Evolutionary conservation across 2,888 invertebrate species (phyloP).

Genomic region (Idaea straminata): DNA sequence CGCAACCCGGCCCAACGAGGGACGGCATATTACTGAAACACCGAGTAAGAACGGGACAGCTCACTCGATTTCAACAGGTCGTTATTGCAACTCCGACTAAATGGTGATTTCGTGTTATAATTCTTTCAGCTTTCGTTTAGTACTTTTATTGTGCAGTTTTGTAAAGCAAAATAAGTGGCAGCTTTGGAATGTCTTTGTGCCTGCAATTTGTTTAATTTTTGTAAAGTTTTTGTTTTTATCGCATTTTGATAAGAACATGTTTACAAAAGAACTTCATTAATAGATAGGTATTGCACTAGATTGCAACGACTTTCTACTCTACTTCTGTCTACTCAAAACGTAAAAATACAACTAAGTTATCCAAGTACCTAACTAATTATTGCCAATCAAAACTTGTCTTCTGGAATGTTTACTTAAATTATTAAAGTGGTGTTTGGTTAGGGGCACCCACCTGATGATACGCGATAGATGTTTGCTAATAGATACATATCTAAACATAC

Average conservation of each 20-base stretch:
- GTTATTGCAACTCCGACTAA: constrained; percentile 73
- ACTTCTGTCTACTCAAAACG: not conserved
- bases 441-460: constrained; percentile 43
- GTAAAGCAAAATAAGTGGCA: constrained; percentile 18
- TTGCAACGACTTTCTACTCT: not conserved
- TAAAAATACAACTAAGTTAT: not conserved
- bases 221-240: not conserved
- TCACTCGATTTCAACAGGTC: constrained; percentile 74
- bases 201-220: not conserved
- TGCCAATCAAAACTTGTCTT: not conserved
- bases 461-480: constrained; percentile 28
- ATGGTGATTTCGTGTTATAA: constrained; percentile 71
- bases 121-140: constrained; percentile 50
- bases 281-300: not conserved
- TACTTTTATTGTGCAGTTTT: constrained; percentile 44
- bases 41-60: constrained; percentile 56
- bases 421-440: not conserved
- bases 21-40: constrained; percentile 50
- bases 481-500: not conserved
- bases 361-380: not conserved
- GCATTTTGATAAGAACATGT: not conserved
- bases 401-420: not conserved
- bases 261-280: not conserved
- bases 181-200: not conserved
- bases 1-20: constrained; percentile 43